Conservation (phyloP, 2,888 invertebrate species). For the Limulus polyphemus region DNA sequence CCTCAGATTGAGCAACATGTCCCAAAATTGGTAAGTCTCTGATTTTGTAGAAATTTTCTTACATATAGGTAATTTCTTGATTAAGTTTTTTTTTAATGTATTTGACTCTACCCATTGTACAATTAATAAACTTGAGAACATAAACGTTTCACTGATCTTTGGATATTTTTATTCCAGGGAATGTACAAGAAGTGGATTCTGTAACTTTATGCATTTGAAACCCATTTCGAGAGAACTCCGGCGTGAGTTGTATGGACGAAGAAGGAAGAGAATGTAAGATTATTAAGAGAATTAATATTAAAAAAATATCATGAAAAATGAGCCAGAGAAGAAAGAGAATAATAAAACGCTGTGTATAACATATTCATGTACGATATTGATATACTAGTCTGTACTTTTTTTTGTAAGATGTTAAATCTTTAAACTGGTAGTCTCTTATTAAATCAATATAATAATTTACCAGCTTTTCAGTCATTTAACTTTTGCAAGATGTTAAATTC, state of each 20-base stretch:
- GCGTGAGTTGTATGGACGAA: constrained; percentile 49
- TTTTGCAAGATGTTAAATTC: neutral
- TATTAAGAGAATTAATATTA: neutral
- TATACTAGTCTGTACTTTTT: no score
- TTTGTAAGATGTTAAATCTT: no score
- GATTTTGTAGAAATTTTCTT: neutral
- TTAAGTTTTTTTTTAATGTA: neutral
- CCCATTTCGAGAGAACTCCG: constrained; percentile 91
- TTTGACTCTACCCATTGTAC: no score
- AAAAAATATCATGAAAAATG: constrained; percentile 9
- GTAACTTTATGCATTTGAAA: constrained; percentile 99
- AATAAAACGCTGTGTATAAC: no score
- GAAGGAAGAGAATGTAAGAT: constrained; percentile 22
- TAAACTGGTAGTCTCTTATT: no score
- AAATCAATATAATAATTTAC: no score
- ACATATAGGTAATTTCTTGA: neutral
- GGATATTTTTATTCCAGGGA: constrained; percentile 45
- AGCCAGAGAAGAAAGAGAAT: no score
- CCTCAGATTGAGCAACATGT: no score
- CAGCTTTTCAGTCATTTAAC: neutral
- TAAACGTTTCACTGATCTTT: neutral
- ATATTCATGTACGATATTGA: no score
- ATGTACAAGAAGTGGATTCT: constrained; percentile 96
- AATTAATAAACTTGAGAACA: constrained; percentile 1
- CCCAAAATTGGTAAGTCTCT: neutral